Base-by-base conservation (phyloP, 64 coral and sea anemone genomes). In the Montipora sp. region DNA sequence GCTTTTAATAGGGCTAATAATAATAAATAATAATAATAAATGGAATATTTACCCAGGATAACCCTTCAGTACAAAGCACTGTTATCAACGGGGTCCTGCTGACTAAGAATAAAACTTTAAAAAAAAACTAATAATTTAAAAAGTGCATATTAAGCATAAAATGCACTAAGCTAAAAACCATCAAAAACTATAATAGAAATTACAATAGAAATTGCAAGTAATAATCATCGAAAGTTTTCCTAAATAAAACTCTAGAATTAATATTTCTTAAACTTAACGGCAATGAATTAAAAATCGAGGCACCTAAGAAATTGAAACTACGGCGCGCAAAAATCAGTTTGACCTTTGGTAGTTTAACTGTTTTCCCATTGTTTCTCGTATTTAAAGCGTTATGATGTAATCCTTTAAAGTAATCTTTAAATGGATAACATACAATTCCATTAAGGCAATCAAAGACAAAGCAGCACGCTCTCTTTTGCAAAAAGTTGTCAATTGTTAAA, bases 311-410 rank as follows among this genome's bases (percentile, higher is more conserved):
- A 81, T 72, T 72, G 71, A 90, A 90, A 90, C 63, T 72, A 57
- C 46, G 70, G 57, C 90, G 90, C 65, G 50, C 90, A 78, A 92
- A 92, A 84, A 86, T 73, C 27, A 85, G 68, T 92, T 63, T 92
- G 24, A 88, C 46, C 16, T 43, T 87, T 70, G 75, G 75, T 7
- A 80, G 58, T 22, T 90, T 71, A 8, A 22, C 75, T 90, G 76
- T 1, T 90, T 90, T 80, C 43, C 77, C 75, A 65, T 90, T 90
- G 75, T 80, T 90, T 90, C 88, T 80, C 69, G 76, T 90, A 10
- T 13, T 90, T 90, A 55, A 55, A 55, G 88, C 75, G 45, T 80
- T 70, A 66, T 90, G 88, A 22, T 69, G 58, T 79, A 14, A 80
- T 44, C 76, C 57, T 80, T 88, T 11, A 10, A 90, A 80, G 75